phyloP scores from a whole-genome alignment of 2,113 vertebrate genomes.

The Gambusia holbrooki region DNA sequence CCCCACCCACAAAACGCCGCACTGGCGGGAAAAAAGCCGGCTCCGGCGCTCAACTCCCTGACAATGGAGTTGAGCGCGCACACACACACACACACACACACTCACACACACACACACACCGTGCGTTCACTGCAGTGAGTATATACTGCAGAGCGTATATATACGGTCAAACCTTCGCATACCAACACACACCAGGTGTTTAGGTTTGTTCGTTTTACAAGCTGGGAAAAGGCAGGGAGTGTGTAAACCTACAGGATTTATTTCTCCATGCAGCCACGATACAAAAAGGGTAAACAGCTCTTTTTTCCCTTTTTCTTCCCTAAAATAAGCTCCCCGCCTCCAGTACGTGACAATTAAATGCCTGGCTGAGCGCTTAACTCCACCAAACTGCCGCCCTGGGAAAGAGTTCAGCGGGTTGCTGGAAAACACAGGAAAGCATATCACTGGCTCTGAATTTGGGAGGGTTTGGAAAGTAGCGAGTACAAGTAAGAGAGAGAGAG shows the following conservation, averaged over 20 bases:
- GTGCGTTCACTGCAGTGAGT: conserved; percentile 34
- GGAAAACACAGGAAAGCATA: conserved; percentile 74
- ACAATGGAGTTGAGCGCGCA: conserved; percentile 50
- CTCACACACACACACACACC: conserved; percentile 32
- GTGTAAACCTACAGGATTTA: conserved; percentile 16
- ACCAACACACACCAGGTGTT: conserved; percentile 23
- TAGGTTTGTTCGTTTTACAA: conserved; percentile 32
- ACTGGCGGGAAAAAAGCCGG: conserved; percentile 76
- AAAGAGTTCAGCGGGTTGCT: conserved; percentile 71
- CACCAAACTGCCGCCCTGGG: conserved; percentile 51
- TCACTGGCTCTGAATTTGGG: conserved; percentile 54
- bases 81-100: conserved; percentile 34
- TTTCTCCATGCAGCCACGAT: conserved; percentile 38
- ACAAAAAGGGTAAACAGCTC: conserved; percentile 26
- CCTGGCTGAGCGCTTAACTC: conserved; percentile 10
- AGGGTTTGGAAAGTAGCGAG: conserved; percentile 29
- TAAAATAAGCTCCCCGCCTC: conserved; percentile 50
- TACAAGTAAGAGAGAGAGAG: conserved; percentile 14
- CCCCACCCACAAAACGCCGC: conserved; percentile 70
- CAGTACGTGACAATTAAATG: conserved; percentile 11
- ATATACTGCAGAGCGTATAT: too few relatives aligned
- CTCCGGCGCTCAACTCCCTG: conserved; percentile 43
- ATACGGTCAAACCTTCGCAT: conserved; percentile 19
- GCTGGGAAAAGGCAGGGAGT: conserved; percentile 35
- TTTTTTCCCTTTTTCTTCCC: conserved; percentile 34